Percentiles rank a stretch among this genome's conserved stretches.
These are phyloP conservation scores for Ischnura elegans DNA, from an alignment of 2,888 invertebrate genomes.

Conservation along the genomic window DNA sequence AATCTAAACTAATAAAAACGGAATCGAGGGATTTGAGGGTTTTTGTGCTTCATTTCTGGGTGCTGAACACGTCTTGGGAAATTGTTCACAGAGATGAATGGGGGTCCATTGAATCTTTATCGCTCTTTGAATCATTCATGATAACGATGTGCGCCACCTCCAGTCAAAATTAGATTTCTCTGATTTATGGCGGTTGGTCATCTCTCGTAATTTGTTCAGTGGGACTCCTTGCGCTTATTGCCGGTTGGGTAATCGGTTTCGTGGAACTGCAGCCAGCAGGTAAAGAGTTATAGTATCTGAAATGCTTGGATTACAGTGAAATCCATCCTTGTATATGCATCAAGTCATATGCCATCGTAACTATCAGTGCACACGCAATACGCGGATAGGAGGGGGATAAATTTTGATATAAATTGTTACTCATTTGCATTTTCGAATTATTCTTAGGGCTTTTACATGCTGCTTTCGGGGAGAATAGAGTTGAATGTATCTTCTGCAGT, in stretches of 20 bases:
- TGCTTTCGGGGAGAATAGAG: too few species aligned
- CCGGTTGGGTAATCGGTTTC: neutral
- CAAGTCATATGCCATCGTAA: too few species aligned
- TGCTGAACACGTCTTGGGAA: neutral
- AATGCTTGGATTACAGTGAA: too few species aligned
- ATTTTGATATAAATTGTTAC: too few species aligned
- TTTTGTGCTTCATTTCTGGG: neutral
- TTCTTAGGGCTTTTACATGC: too few species aligned
- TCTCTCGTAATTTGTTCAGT: neutral
- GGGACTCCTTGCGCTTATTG: neutral
- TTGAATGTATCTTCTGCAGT: too few species aligned
- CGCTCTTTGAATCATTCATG: neutral
- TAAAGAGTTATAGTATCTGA: neutral
- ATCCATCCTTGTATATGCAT: too few species aligned
- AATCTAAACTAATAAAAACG: neutral
- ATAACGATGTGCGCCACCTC: neutral
- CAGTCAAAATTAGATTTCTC: slow-evolving; percentile 8
- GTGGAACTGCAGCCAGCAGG: neutral
- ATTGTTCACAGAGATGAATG: neutral
- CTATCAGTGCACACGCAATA: too few species aligned
- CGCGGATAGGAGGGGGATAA: too few species aligned
- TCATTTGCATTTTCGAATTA: too few species aligned
- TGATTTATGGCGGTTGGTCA: neutral
- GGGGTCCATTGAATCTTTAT: neutral
- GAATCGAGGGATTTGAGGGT: neutral